These are phyloP conservation scores for Lagria hirta DNA, from an alignment of 2,888 invertebrate species.

Conservation along the genomic window DNA sequence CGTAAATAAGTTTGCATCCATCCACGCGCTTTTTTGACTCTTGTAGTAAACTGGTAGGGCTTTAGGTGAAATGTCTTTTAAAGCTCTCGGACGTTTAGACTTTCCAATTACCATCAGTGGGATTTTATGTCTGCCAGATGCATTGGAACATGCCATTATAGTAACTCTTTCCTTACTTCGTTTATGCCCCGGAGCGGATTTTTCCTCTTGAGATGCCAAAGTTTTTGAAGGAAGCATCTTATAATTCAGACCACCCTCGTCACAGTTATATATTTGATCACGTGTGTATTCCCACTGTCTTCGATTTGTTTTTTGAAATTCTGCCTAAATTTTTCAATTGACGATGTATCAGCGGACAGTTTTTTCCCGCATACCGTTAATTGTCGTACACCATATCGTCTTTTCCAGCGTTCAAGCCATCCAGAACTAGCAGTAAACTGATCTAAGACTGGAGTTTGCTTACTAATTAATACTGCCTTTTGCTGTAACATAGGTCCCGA, in stretches of 20 bases:
- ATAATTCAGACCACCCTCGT: constrained; percentile 33
- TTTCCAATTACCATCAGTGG: constrained; percentile 30
- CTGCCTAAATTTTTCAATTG: constrained; percentile 15
- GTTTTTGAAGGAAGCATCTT: constrained; percentile 32
- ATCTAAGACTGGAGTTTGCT: too few species aligned
- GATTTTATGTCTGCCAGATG: constrained; percentile 31
- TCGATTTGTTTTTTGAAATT: constrained; percentile 24
- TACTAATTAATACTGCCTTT: too few species aligned
- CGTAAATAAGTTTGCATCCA: too few species aligned
- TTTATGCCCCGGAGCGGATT: constrained; percentile 27
- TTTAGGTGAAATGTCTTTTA: constrained; percentile 29
- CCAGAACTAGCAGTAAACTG: constrained; percentile 18
- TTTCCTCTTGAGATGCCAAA: constrained; percentile 26
- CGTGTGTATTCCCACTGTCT: constrained; percentile 24
- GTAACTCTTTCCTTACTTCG: constrained; percentile 31
- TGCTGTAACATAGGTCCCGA: too few species aligned
- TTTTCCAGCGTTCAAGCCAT: constrained; percentile 26
- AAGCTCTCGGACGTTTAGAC: constrained; percentile 28
- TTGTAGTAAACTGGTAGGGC: constrained; percentile 26
- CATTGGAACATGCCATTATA: constrained; percentile 32
- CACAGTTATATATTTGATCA: constrained; percentile 32
- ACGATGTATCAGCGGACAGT: constrained; percentile 25
- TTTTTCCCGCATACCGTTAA: constrained; percentile 26
- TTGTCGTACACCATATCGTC: constrained; percentile 24
- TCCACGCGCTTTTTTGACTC: constrained; percentile 31